These are phyloP conservation scores for Chelmon rostratus DNA, from an alignment of 2,797 vertebrate species.

Conservation along the genomic window DNA sequence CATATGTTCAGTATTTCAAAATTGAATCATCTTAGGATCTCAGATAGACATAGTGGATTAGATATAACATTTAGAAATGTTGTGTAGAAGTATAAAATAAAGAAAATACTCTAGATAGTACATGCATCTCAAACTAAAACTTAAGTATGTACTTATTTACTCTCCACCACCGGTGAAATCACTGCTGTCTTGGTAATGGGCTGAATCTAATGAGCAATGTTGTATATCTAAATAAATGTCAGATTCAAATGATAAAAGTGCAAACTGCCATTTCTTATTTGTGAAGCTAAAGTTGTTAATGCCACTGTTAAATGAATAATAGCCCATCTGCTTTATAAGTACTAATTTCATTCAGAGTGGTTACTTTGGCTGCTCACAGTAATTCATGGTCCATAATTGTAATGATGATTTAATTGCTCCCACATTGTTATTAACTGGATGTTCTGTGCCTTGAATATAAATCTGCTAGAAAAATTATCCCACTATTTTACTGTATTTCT, in stretches of 20 bases:
- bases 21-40: too few species aligned
- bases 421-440: constrained; percentile 9
- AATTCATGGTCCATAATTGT: constrained; percentile 25
- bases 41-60: not conserved
- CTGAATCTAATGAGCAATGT: not conserved
- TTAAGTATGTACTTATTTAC: not conserved
- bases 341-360: constrained; percentile 20
- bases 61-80: not conserved
- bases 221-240: not conserved
- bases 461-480: not conserved
- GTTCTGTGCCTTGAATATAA: not conserved
- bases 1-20: too few species aligned
- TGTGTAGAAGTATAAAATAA: not conserved
- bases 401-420: constrained; percentile 27
- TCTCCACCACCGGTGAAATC: too few species aligned
- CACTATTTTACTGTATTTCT: not conserved
- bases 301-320: not conserved
- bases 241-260: constrained; percentile 3
- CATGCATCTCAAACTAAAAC: not conserved
- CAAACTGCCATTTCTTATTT: not conserved
- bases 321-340: constrained; percentile 1
- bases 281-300: not conserved
- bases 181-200: not conserved
- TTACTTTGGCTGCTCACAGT: constrained; percentile 4
- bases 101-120: not conserved